Base-by-base conservation (phyloP, 2,113 vertebrate genomes). In the Nesogale talazaci region DNA sequence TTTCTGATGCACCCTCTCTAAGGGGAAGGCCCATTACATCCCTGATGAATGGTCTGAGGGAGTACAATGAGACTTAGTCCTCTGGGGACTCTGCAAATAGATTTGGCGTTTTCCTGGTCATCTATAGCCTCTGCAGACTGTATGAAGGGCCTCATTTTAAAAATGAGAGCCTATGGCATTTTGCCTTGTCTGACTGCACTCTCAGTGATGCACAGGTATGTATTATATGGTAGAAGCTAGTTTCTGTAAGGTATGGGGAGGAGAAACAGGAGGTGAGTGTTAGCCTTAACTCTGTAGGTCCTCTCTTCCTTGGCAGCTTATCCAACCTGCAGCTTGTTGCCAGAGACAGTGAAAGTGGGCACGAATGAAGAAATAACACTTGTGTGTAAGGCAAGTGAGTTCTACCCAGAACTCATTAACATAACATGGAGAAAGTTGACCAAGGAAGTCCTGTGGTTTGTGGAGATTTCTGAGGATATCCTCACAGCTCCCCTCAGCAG, bases 261-360 rank as follows among this genome's bases (percentile, higher is more conserved):
- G 34, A 78, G 52, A 83, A 87, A 76, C 3, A 38, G 31, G 31
- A 5, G 42, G 29, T 57, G 17, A 25, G 22, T 36, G 19, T 22
- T 84, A 70, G 17, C 11, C 14, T 7, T 12, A 67, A 80, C 11
- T 17, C 38, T 63, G 52, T 40, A 11, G 74, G 52, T 83, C 7
- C 88, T 93, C 17, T 95, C 31, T 94, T 38, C 40, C 40, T 10
- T 34, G 69, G 31, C 81, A 97, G 95, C 92, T 96, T 1, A 1
- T 9, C 95, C 96, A 75, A 2, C 11, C 1, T 46, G 29, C 46
- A 82, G 0, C 27, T 29, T 97, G 46, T 81, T 36, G 75, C 77
- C 36, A 19, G 29, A 65, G 1, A 14, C 93, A 72, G 23, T 25
- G 36, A 19, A 1, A 1, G 19, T 81, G 38, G 70, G 77, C 83